Base-by-base conservation (phyloP, 2,888 invertebrate genomes). In the Leptinotarsa peninsularis region DNA sequence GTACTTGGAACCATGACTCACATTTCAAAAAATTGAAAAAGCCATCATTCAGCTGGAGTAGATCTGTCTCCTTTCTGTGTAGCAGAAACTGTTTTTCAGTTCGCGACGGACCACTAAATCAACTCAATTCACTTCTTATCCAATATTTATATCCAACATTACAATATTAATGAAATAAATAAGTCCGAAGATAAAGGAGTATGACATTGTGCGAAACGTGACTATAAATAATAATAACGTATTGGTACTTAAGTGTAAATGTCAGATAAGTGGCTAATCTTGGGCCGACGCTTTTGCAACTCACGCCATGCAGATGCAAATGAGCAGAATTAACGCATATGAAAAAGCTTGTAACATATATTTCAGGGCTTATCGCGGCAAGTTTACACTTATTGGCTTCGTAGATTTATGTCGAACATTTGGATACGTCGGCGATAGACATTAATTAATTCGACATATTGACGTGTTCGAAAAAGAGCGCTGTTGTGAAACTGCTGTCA, bases 221-320 rank as follows among this genome's bases (percentile, higher is more conserved):
- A 82, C 84, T 82, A 86, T 87, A 87, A 86, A 87, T 87, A 86
- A 87, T 86, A 86, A 87, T 86, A 86, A 86, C 85, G 83, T 85
- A 85, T 85, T 83, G 86, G 86, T 85, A 85, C 86, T 85, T 83
- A 84, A 84, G 83, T 85, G 84, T 86, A 86, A 86, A 85, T 84
- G 86, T 86, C 86, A 85, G 86, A 85, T 86, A 86, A 85, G 84
- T 83, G 83, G 83, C 82, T 83, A 85, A 83, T 77, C 74, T 74
- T 73, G 49, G 52, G 49, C 71, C 54, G 73, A 83, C 81, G 77
- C 81, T 85, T 83, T 85, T 80, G 82, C 82, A 85, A 84, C 81
- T 82, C 83, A 84, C 82, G 81, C 82, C 54, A 82, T 81, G 83
- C 78, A 83, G 82, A 85, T 85, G 85, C 82, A 84, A 85, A 85